A percentile compares a stretch with the other conserved stretches of the same genome.
These are phyloP conservation scores for Raja brachyura DNA, from an alignment of 2,113 vertebrate species.

Conservation along the genomic window DNA sequence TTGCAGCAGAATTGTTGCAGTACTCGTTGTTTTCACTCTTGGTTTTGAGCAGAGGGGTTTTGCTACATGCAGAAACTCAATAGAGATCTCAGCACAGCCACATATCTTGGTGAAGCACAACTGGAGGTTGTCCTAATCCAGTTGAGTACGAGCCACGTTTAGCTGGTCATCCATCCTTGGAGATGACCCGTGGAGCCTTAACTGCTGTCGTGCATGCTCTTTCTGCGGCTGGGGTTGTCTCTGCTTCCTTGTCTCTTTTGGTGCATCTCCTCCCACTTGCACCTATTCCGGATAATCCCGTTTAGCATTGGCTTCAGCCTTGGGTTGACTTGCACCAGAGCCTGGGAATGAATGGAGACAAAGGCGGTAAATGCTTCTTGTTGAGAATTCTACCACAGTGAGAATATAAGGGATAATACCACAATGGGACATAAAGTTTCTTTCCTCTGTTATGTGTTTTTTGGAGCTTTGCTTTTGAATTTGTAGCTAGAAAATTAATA, in stretches of 20 bases:
- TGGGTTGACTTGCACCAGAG: slow-evolving; percentile 81
- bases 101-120: slow-evolving; percentile 41
- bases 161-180: slow-evolving; percentile 25
- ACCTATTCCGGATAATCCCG: slow-evolving; percentile 74
- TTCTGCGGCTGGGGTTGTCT: slow-evolving; percentile 37
- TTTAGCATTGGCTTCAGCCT: slow-evolving; percentile 95
- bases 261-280: slow-evolving; percentile 87
- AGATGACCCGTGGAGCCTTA: slow-evolving; percentile 44
- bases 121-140: slow-evolving; percentile 40
- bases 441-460: neutral
- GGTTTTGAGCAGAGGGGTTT: slow-evolving; percentile 33
- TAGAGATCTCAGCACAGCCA: slow-evolving; percentile 41
- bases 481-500: neutral
- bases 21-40: slow-evolving; percentile 28
- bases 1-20: neutral
- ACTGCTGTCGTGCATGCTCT: slow-evolving; percentile 50
- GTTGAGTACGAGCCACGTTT: slow-evolving; percentile 31
- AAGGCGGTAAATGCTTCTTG: slow-evolving; percentile 9
- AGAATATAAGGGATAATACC: too few species aligned
- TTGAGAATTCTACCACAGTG: slow-evolving; percentile 22
- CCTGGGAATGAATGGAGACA: slow-evolving; percentile 54
- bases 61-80: slow-evolving; percentile 44
- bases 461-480: neutral
- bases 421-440: neutral
- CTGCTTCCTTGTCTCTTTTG: slow-evolving; percentile 55